Base-by-base conservation (phyloP, 2,797 vertebrate genomes). In the Rhabdophis nuchalis region DNA sequence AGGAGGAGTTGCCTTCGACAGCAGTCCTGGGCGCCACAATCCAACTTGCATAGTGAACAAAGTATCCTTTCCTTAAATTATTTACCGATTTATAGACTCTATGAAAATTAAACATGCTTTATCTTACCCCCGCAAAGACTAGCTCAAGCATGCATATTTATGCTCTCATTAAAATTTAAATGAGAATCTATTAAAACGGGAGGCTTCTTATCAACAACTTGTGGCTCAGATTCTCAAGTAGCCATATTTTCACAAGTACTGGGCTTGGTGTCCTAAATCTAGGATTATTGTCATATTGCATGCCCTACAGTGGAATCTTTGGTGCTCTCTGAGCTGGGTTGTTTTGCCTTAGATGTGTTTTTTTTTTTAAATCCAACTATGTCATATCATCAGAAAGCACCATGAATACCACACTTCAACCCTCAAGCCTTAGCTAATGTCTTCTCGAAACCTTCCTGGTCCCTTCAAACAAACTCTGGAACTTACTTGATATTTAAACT, bases 91-190 rank as follows among this genome's bases (percentile, higher is more conserved):
- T 27, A 88, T n/a, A 92, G 46, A 41, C 60, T 93, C 87, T 20
- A 93, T 89, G 93, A 94, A 93, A 60, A 87, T 52, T 27, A 93
- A 89, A 91, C 5, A 85, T 18, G 10, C 58, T 87, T 86, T 0
- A 0, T 25, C 32, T 92, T 88, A 61, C 82, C 60, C 53, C 53
- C 57, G 56, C 72, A 3, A 16, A 3, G 91, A 93, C 41, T 88
- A 91, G 56, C 89, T 91, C 92, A 93, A 93, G 57, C 54, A 94
- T 86, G 61, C 56, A 85, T 91, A 94, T 92, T 94, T 90, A 95
- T 92, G 56, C 87, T 89, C 86, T 95, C 93, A 93, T 96, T 97
- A 97, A 95, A 97, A 97, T 97, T 97, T 97, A 96, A 97, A 96
- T 94, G 72, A 57, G 92, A 88, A 95, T 94, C 92, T 94, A 96